These are phyloP conservation scores for Pluvianellus socialis DNA, from an alignment of 2,113 vertebrate genomes.

Conservation along the genomic window DNA sequence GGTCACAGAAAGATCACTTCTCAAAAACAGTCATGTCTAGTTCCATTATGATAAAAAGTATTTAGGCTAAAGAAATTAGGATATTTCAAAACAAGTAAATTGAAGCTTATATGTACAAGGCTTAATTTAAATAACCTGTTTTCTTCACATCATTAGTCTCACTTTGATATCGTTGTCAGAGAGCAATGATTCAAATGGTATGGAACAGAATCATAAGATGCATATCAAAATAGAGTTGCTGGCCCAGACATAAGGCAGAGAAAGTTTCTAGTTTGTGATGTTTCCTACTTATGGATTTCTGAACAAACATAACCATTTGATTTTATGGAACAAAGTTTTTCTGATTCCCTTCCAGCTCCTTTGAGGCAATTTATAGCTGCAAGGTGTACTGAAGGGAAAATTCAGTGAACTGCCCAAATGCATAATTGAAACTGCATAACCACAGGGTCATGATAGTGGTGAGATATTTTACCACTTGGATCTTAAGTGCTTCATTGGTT, in stretches of 20 bases:
- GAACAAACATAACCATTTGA: neutral
- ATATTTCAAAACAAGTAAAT: neutral
- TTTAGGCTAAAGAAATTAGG: neutral
- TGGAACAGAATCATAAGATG: neutral
- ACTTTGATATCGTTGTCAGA: neutral
- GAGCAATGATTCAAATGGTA: neutral
- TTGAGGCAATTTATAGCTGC: slow-evolving; percentile 26
- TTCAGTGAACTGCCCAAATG: slow-evolving; percentile 19
- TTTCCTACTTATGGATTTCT: neutral
- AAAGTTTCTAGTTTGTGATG: neutral
- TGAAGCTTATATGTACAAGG: neutral
- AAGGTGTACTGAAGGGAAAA: neutral
- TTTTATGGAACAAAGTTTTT: neutral
- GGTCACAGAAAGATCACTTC: neutral
- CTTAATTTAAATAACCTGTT: neutral
- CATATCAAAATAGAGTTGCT: neutral
- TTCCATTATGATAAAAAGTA: neutral
- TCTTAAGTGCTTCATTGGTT: slow-evolving; percentile 30
- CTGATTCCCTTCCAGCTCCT: slow-evolving; percentile 21
- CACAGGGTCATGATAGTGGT: neutral
- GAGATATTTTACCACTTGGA: neutral
- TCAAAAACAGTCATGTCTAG: neutral
- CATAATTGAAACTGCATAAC: slow-evolving; percentile 11
- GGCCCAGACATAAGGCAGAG: neutral
- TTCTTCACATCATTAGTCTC: neutral